These are phyloP conservation scores for Melanerpes formicivorus DNA, from an alignment of 2,113 vertebrate genomes.

Conservation along the genomic window DNA sequence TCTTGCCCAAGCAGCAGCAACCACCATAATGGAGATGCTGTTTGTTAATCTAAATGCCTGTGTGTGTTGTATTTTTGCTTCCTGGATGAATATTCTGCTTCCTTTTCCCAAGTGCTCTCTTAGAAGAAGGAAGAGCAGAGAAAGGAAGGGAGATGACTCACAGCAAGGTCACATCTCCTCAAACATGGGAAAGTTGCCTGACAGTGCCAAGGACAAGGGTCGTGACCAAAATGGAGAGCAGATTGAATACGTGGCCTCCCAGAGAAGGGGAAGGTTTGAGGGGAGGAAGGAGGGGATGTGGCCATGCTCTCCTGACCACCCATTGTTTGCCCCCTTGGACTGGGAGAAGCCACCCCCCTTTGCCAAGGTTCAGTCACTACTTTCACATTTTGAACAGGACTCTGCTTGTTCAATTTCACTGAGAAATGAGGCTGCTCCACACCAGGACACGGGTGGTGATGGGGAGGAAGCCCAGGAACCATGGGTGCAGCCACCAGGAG, in stretches of 20 bases:
- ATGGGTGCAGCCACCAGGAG: neutral
- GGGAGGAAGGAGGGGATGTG: neutral
- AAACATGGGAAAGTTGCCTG: neutral
- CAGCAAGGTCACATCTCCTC: neutral
- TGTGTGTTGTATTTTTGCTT: slow-evolving; percentile 6
- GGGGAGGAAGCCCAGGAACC: neutral
- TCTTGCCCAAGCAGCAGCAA: neutral
- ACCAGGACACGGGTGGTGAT: neutral
- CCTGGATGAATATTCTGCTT: slow-evolving; percentile 27
- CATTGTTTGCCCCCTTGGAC: neutral
- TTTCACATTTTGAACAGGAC: neutral
- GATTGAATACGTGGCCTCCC: neutral
- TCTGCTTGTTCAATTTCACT: neutral
- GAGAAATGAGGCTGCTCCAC: neutral
- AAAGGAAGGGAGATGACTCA: slow-evolving; percentile 57
- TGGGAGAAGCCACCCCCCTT: neutral
- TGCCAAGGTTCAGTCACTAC: neutral
- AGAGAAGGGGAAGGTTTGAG: neutral
- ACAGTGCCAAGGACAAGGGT: slow-evolving; percentile 1
- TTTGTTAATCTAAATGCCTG: neutral
- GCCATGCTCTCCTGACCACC: rapidly evolving
- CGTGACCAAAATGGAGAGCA: neutral
- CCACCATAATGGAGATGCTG: neutral
- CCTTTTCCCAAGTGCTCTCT: slow-evolving; percentile 28
- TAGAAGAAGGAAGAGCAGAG: slow-evolving; percentile 25